Evolutionary conservation across 2,797 vertebrate species (phyloP).

Genomic region (Acrossocheilus fasciatus): DNA sequence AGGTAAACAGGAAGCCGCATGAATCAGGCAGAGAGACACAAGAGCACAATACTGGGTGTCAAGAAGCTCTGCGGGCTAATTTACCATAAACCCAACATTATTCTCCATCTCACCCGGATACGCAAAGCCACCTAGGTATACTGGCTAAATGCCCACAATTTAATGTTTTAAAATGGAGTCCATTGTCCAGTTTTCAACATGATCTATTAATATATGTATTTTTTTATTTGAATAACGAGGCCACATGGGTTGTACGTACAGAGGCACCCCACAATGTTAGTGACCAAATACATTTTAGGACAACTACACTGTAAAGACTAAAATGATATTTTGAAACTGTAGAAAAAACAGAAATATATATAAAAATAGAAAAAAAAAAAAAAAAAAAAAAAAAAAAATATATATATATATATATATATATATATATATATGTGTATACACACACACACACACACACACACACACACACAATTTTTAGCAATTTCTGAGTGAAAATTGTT

Average conservation of each 20-base stretch:
- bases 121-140: constrained; percentile 25
- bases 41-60: constrained; percentile 17
- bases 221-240: not conserved
- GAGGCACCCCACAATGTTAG: not conserved
- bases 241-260: not conserved
- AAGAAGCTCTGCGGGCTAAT: constrained; percentile 43
- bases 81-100: constrained; percentile 32
- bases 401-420: no score
- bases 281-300: not conserved
- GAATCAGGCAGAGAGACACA: constrained; percentile 46
- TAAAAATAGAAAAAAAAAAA: no score
- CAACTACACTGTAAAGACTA: not conserved
- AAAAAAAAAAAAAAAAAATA: no score
- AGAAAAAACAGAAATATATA: no score
- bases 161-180: not conserved
- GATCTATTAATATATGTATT: not conserved
- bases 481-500: not conserved
- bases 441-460: no score
- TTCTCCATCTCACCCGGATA: constrained; percentile 31
- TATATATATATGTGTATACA: no score
- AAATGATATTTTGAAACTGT: no score
- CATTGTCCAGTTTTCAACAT: not conserved
- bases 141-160: constrained; percentile 25
- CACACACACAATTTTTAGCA: not conserved
- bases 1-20: constrained; percentile 57